These are phyloP conservation scores for Harmothoe impar DNA, from an alignment of 2,888 invertebrate genomes.

Conservation along the genomic window DNA sequence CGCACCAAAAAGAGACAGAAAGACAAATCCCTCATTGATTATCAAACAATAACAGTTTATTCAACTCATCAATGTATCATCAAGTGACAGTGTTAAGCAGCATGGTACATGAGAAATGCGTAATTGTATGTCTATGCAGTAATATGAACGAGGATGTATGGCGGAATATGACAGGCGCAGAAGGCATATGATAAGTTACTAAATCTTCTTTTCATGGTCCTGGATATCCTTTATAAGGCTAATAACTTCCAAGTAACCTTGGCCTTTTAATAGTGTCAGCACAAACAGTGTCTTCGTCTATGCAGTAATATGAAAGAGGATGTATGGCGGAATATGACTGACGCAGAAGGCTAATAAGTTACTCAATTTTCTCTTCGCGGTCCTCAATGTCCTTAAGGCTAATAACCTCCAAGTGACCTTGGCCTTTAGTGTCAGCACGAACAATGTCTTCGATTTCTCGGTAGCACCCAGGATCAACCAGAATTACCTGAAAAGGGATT, in stretches of 20 bases:
- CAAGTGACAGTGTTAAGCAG: neutral
- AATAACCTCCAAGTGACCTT: conserved; percentile 93
- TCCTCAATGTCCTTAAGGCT: conserved; percentile 88
- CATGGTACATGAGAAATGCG: conserved; percentile 10
- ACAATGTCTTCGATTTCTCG: conserved; percentile 94
- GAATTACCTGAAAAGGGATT: conserved; percentile 84
- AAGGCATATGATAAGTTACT: too few species aligned
- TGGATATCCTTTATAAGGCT: too few species aligned
- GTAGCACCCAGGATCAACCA: conserved; percentile 96
- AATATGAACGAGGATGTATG: neutral
- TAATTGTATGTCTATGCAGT: neutral
- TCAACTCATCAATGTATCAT: neutral
- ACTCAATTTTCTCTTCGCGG: conserved; percentile 69
- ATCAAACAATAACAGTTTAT: too few species aligned
- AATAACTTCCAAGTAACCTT: too few species aligned
- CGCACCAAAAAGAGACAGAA: too few species aligned
- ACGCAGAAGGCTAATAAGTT: neutral
- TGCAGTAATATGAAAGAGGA: neutral
- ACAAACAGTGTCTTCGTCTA: too few species aligned
- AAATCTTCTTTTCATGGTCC: too few species aligned
- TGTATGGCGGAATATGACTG: neutral
- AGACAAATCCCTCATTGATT: too few species aligned
- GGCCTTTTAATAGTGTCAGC: too few species aligned
- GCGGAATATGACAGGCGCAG: neutral
- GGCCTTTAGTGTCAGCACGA: conserved; percentile 88